Conservation (phyloP, 92 coral and sea anemone genomes). For the Paragorgia papillata region DNA sequence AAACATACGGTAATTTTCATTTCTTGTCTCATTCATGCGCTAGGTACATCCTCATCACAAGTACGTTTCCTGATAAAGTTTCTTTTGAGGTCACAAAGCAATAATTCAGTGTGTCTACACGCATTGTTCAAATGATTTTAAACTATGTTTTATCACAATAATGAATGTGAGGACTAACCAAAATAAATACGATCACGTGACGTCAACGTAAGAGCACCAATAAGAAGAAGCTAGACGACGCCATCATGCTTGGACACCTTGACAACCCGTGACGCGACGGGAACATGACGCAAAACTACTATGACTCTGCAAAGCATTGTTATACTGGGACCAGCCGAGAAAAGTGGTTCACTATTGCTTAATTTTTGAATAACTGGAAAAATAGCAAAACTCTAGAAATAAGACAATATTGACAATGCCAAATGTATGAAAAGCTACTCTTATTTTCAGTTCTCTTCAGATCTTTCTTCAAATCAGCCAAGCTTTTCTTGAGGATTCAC, state of each 20-base stretch:
- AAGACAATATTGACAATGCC: too few species aligned
- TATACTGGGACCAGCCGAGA: too few species aligned
- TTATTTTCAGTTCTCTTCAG: too few species aligned
- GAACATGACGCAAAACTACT: neutral
- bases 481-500: too few species aligned
- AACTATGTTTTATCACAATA: constrained; percentile 12
- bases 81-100: constrained; percentile 22
- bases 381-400: too few species aligned
- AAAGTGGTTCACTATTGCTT: too few species aligned
- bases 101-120: constrained; percentile 11
- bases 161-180: neutral
- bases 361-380: too few species aligned
- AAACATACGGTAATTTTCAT: constrained; percentile 97
- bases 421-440: too few species aligned
- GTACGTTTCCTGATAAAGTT: constrained; percentile 17
- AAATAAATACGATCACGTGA: constrained; percentile 43
- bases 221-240: constrained; percentile 41
- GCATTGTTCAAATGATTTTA: constrained; percentile 20
- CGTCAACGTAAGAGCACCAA: constrained; percentile 6
- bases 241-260: constrained; percentile 20
- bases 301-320: too few species aligned
- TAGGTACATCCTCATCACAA: constrained; percentile 5
- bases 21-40: constrained; percentile 41
- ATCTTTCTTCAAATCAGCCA: too few species aligned
- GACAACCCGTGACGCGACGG: constrained; percentile 44